Percentiles rank a stretch among this genome's conserved stretches.
These are phyloP conservation scores for Adelphocoris suturalis DNA, from an alignment of 2,888 invertebrate genomes.

Conservation along the genomic window DNA sequence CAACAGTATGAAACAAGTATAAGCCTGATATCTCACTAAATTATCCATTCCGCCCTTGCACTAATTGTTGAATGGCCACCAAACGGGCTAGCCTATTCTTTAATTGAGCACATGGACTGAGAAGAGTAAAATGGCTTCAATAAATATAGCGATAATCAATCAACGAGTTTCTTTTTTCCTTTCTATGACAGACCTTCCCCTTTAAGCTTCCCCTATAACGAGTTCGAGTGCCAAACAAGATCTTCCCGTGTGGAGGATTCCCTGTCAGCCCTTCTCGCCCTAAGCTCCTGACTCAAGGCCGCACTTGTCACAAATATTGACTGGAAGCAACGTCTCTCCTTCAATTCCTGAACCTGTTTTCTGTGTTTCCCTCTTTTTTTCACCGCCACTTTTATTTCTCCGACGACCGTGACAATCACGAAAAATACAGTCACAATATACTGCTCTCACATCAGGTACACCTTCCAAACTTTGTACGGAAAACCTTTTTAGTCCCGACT, in stretches of 20 bases:
- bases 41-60: too few relatives aligned
- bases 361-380: not conserved
- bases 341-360: not conserved
- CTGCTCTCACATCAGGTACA: not conserved
- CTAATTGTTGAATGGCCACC: too few relatives aligned
- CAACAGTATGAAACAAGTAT: too few relatives aligned
- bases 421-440: not conserved
- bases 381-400: not conserved
- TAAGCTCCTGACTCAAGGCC: not conserved
- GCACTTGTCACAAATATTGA: conserved; percentile 35
- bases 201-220: not conserved
- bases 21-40: too few relatives aligned
- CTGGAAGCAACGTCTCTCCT: not conserved
- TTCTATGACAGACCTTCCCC: not conserved
- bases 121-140: too few relatives aligned
- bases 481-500: too few relatives aligned
- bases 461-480: too few relatives aligned
- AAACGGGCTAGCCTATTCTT: too few relatives aligned
- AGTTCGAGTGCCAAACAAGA: not conserved
- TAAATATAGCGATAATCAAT: too few relatives aligned
- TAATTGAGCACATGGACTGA: too few relatives aligned
- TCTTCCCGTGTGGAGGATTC: not conserved
- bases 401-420: not conserved
- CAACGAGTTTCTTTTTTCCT: too few relatives aligned
- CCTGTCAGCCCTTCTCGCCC: not conserved